Base-by-base conservation (phyloP, 2,797 vertebrate genomes). In the Trematomus bernacchii region DNA sequence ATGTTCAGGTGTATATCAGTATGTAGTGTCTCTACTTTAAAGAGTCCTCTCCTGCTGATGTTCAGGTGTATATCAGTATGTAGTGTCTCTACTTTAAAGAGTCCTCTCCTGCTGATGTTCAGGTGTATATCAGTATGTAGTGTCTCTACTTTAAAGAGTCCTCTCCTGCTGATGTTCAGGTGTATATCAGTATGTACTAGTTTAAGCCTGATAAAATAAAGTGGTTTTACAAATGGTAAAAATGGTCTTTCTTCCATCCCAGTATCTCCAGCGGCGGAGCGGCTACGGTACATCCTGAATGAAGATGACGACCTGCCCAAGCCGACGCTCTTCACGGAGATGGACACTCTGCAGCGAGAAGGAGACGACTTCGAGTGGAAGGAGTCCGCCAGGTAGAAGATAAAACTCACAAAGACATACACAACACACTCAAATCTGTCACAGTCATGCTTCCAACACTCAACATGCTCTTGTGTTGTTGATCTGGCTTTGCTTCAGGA, bases 311-410 rank as follows among this genome's bases (percentile, higher is more conserved):
- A 97, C 15, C 72, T 92, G 52, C 96, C 96, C 52, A 99, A 95
- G 1, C 98, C 97, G 10, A 97, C 97, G 0, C 95, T 99, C 18
- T 99, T 99, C 92, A 99, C 98, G 0, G 97, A 99, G 91, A 99
- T 99, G 97, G 98, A 99, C 94, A 98, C 97, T 0, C 90, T 99
- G 42, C 97, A 99, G 89, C 95, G 94, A 0, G 97, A 98, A 0
- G 97, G 97, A 0, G 97, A 97, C 0, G 97, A 98, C 77, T 94
- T 98, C 92, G 98, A 99, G 83, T 99, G 98, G 98, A 99, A 96
- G 81, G 98, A 99, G 77, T 97, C 97, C 0, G 97, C 98, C 91
- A 97, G 97, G 97, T 98, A 68, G 88, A 65, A 19, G 55, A 75
- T n/a, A 15, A 44, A 44, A 71, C 73, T 15, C 58, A 51, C 62